Base-by-base conservation (phyloP, 2,113 vertebrate genomes). In the Corydoras maculifer region DNA sequence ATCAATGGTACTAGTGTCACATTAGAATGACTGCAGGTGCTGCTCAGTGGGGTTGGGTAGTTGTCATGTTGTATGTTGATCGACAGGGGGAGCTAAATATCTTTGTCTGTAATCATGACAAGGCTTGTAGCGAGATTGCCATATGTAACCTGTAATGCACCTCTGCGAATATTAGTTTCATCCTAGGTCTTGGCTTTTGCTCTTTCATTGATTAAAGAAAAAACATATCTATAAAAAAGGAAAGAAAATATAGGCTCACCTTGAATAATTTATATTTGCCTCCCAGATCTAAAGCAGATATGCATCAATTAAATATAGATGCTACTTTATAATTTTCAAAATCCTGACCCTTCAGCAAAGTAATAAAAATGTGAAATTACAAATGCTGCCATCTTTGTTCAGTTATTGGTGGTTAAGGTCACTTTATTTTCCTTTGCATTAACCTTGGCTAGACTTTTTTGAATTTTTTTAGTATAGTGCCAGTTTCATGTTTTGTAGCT, bases 61-160 rank as follows among this genome's bases (percentile, higher is more conserved):
- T 43, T 43, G 35, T 43, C 35, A 49, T 14, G 58, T 43, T n/a
- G 30, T 11, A n/a, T 29, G 3, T 8, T 6, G 48, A 69, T 80
- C 86, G 87, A 79, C 59, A 84, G 87, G 82, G 80, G 85, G 82
- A 73, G 68, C 63, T 65, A 82, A 63, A 73, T 51, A 31, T 30
- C 5, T 49, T 64, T 48, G 5, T 30, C 78, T 78, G n/a, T 14
- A 55, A n/a, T 61, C 13, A 8, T 68, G 12, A 0, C 51, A 62
- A 58, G 12, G 15, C 12, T 25, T 63, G 15, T 14, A 1, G 14
- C 9, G 9, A 55, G 59, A 31, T 53, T 29, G 12, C 29, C 29
- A 11, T 14, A 54, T 53, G 58, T 65, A 12, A 55, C 54, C 51
- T 49, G 54, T 31, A 30, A 12, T 63, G 51, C n/a, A 10, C 72